Base-by-base conservation (phyloP, 2,113 vertebrate species). In the Cheilinus undulatus region DNA sequence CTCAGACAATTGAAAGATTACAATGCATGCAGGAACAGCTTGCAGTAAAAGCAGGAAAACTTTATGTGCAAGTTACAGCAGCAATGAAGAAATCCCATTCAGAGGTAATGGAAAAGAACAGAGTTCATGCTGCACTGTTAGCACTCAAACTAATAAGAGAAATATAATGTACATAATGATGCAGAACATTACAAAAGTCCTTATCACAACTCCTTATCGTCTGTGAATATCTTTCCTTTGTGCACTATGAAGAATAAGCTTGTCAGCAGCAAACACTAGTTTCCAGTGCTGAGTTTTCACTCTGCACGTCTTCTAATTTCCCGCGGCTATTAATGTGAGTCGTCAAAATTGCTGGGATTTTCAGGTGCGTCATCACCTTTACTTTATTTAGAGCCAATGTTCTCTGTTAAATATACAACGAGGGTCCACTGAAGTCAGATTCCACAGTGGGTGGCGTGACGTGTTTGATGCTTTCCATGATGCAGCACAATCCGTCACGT, bases 341-440 rank as follows among this genome's bases (percentile, higher is more conserved):
- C 65, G 22, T 40, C 23, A 13, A 10, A 56, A 32, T 65, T 9
- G 65, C 51, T 36, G 7, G 3, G 50, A 63, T 64, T 54, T 68
- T 51, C 20, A 6, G 1, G 20, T 48, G 51, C 48, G 60, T 74
- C 64, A 65, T 60, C 60, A 19, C 74, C 54, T 54, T 73, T 17
- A 23, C 50, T 81, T 70, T 56, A 74, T 77, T 68, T 74, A 85
- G 70, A 27, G 9, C 23, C 22, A 1, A n/a, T 15, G 66, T 34
- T 70, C 72, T 49, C 4, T 68, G 70, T 73, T 82, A 74, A 80
- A 80, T 80, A 73, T 58, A 65, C 57, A 30, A 17, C 50, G 20
- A 50, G 61, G 48, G 24, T 22, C 69, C 27, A 12, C 28, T 61
- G 65, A 58, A 27, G 43, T 57, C 40, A 23, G 51, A 57, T 75